Evolutionary conservation across 2,888 invertebrate species (phyloP), one percentile per base, ranked within the genome.

Genomic region (Andrena flavipes): DNA sequence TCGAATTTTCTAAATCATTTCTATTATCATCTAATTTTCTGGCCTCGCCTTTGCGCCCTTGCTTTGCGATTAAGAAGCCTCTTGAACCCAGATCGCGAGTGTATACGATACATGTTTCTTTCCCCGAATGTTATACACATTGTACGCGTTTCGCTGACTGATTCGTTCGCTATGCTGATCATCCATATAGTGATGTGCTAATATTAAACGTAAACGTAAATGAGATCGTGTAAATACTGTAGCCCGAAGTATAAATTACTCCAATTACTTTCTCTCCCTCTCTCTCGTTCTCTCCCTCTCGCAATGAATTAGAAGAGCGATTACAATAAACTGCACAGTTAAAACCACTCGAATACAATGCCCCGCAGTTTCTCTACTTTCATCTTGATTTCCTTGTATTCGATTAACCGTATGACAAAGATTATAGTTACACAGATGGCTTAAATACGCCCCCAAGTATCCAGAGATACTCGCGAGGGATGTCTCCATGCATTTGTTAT

Each of bases 211-310:
- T 88, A 87, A 85, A 85, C 84, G 65, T 84, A 85, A 86, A 85
- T 88, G 88, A 89, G 88, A 88, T 89, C 89, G 84, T 88, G 69
- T 84, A 83, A 89, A 88, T 88, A 88, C 88, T 88, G 88, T 86
- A 84, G 82, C 84, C 84, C 82, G 73, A 89, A 89, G 83, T 85
- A 80, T 75, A 83, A 78, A 85, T 80, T 83, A 89, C 85, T 84
- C 81, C 76, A 85, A 85, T 85, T 69, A 29, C 67, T 69, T 33
- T 20, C 23, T 48, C 67, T 63, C 60, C 10, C 33, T 48, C 10
- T 20, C 29, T 64, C 48, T 20, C n/a, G 29, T 2, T 16, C 23
- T 29, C 56, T 10, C 56, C 13, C 33, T 35, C 35, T 35, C 20
- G 2, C 42, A 26, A 65, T 60, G 48, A 76, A 73, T 73, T 65